phyloP scores from a whole-genome alignment of 2,797 vertebrate genomes.

The Tauraco hartlaubi region DNA sequence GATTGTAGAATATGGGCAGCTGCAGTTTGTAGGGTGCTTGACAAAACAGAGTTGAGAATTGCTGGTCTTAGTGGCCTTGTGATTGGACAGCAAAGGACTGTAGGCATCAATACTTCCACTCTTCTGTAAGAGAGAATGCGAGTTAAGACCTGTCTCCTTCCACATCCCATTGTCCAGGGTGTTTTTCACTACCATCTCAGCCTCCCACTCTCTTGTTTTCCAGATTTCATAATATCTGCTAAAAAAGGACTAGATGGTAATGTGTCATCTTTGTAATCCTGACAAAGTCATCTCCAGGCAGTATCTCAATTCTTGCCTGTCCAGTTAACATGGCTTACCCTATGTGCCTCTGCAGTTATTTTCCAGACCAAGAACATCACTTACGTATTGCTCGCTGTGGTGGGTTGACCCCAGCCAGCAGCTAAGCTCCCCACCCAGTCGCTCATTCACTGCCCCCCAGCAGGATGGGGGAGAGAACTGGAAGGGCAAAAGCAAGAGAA shows the following conservation, averaged over 20 bases:
- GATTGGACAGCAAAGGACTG: not conserved
- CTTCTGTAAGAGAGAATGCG: not conserved
- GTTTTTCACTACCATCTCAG: not conserved
- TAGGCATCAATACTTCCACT: not conserved
- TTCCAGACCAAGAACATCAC: not conserved
- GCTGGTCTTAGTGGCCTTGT: not conserved
- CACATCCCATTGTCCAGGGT: not conserved
- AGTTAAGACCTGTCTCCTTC: not conserved
- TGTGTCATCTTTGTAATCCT: not conserved
- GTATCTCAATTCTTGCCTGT: not conserved
- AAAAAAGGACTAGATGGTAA: not conserved
- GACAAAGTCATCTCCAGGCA: not conserved
- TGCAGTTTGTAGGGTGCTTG: not conserved
- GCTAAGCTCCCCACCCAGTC: not conserved
- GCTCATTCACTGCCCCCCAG: rapidly evolving
- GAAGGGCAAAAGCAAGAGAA: not conserved
- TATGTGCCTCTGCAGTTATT: not conserved
- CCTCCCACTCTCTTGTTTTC: not conserved
- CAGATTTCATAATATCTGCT: not conserved
- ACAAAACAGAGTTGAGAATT: not conserved
- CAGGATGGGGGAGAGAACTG: not conserved
- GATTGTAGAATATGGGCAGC: not conserved
- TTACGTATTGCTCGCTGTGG: not conserved
- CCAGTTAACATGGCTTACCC: not conserved
- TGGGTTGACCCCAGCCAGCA: not conserved